Percentiles rank a stretch among this genome's conserved stretches.
phyloP scores from a whole-genome alignment of 2,797 vertebrate species.

The Xenopus petersii region DNA sequence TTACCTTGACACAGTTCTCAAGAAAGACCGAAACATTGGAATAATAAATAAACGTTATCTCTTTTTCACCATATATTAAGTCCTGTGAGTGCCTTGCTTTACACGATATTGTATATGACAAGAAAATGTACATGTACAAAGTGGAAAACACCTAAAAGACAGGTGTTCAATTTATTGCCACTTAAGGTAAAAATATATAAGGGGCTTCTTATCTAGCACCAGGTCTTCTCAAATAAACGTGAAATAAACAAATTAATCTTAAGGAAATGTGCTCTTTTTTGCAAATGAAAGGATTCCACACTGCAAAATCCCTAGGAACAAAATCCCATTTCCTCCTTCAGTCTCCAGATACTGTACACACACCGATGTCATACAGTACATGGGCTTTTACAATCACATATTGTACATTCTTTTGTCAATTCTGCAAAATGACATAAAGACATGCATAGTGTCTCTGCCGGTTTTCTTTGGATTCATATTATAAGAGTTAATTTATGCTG shows the following conservation, averaged over 20 bases:
- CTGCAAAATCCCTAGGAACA: conserved; percentile 20
- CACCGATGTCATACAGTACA: conserved; percentile 18
- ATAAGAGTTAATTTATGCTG: conserved; percentile 16
- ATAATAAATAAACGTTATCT: no score
- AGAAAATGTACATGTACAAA: conserved; percentile 50
- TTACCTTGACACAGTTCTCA: no score
- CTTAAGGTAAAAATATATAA: conserved; percentile 53
- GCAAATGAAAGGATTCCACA: conserved; percentile 38
- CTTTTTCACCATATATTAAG: conserved; percentile 6
- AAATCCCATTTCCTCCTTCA: conserved; percentile 25
- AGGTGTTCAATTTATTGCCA: conserved; percentile 53
- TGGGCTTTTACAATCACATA: conserved; percentile 5
- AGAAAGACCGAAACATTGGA: no score
- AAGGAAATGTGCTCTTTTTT: conserved; percentile 14
- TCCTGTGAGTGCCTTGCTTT: conserved; percentile 50
- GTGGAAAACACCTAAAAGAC: conserved; percentile 49
- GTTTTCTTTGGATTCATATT: neutral
- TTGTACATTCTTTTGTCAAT: conserved; percentile 10
- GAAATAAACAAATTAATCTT: conserved; percentile 58
- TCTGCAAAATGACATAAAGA: conserved; percentile 3
- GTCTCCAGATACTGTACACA: conserved; percentile 14
- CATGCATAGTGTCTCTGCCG: neutral
- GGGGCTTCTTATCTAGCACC: conserved; percentile 54
- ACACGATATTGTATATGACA: conserved; percentile 52
- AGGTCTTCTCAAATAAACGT: conserved; percentile 44